These are phyloP conservation scores for Acromyrmex charruanus DNA, from an alignment of 1,140 invertebrate species.

Conservation along the genomic window DNA sequence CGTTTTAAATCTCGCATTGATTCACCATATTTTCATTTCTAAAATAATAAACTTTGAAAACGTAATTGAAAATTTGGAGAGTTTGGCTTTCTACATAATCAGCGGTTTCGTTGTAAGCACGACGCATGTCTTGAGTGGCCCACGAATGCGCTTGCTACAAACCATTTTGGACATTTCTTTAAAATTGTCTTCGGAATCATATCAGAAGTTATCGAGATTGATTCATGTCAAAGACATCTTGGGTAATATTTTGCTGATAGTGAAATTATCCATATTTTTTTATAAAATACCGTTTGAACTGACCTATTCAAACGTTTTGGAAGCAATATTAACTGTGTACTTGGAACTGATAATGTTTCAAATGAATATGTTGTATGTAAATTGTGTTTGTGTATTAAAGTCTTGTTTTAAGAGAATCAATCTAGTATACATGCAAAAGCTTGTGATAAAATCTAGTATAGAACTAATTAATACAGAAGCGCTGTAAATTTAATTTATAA, in stretches of 20 bases:
- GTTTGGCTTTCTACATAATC: not conserved
- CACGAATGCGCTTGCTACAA: not conserved
- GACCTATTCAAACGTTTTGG: not conserved
- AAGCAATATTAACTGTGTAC: conserved; percentile 45
- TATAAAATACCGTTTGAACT: not conserved
- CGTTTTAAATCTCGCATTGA: not conserved
- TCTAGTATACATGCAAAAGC: not conserved
- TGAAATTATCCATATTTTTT: not conserved
- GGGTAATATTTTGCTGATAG: not conserved
- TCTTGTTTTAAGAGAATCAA: not conserved
- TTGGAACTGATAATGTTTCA: conserved; percentile 67
- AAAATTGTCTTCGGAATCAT: not conserved
- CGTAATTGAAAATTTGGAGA: not conserved
- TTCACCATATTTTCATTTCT: conserved; percentile 69
- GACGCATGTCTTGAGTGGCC: not conserved
- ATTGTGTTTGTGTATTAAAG: conserved; percentile 64
- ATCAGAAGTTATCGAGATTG: not conserved
- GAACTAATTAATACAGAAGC: too few relatives aligned
- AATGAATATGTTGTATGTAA: conserved; percentile 78
- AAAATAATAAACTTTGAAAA: not conserved
- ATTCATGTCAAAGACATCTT: conserved; percentile 6
- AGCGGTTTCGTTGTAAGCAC: not conserved
- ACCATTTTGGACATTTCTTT: not conserved
- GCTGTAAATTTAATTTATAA: too few relatives aligned
- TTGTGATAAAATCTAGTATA: conserved; percentile 36